Conservation (phyloP, 2,888 invertebrate genomes). For the Myopa tessellatipennis region DNA sequence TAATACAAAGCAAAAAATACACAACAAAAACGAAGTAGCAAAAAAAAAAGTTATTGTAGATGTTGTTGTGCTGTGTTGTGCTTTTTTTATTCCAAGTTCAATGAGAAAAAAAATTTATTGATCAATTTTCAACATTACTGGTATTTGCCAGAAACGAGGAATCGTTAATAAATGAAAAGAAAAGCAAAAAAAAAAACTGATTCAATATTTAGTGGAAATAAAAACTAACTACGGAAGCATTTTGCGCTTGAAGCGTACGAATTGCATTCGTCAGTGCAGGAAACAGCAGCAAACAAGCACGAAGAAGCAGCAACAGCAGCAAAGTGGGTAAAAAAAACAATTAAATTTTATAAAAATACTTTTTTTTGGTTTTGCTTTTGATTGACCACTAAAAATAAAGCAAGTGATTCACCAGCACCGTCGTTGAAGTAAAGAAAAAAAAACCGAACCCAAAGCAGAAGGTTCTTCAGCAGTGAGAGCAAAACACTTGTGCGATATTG, state of each 20-base stretch:
- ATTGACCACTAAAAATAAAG: constrained; percentile 33
- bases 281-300: background rate
- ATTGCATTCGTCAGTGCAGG: constrained; percentile 28
- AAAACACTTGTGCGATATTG: constrained; percentile 36
- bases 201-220: background rate
- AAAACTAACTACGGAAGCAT: constrained; percentile 19
- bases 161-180: background rate
- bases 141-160: background rate
- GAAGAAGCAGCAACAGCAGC: background rate
- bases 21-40: background rate
- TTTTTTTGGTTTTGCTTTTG: constrained; percentile 11
- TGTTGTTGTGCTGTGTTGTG: constrained; percentile 10
- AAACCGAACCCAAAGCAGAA: constrained; percentile 3
- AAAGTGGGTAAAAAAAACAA: background rate
- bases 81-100: constrained; percentile 10
- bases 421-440: background rate
- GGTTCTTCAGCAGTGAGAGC: background rate
- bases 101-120: background rate
- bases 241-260: constrained; percentile 9
- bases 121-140: background rate
- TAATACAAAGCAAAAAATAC: no score
- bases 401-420: constrained; percentile 32
- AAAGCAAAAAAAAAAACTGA: constrained; percentile 25
- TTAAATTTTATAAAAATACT: background rate
- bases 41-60: background rate